phyloP scores from a whole-genome alignment of 2,888 invertebrate genomes.

The Xylocampa areola region DNA sequence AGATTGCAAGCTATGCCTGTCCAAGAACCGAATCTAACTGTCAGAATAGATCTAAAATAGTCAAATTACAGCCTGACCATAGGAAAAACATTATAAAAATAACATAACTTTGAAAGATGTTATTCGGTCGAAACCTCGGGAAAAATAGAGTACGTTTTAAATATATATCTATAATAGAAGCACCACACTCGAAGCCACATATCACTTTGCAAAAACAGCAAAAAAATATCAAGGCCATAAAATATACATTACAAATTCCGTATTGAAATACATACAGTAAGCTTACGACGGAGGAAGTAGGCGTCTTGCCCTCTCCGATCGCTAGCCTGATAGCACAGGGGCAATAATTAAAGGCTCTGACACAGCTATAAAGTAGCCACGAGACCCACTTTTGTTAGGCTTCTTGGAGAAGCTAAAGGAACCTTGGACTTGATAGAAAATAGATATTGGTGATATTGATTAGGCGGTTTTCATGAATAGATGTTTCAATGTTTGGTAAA shows the following conservation, averaged over 20 bases:
- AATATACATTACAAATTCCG: slow-evolving; percentile 50
- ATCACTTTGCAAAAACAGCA: slow-evolving; percentile 24
- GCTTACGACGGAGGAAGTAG: slow-evolving; percentile 72
- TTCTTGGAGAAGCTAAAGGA: slow-evolving; percentile 50
- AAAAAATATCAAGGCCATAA: slow-evolving; percentile 39
- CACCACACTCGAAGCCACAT: slow-evolving; percentile 2
- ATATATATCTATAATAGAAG: too few relatives aligned
- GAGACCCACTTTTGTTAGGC: slow-evolving; percentile 58
- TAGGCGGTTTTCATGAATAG: too few relatives aligned
- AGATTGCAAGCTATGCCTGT: too few relatives aligned
- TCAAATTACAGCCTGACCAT: too few relatives aligned
- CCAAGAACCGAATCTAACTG: too few relatives aligned
- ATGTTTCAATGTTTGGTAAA: too few relatives aligned
- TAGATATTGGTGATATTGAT: neutral
- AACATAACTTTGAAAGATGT: too few relatives aligned
- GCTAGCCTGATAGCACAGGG: slow-evolving; percentile 61
- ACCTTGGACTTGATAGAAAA: slow-evolving; percentile 23
- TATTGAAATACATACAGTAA: slow-evolving; percentile 65
- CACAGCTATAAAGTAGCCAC: slow-evolving; percentile 65
- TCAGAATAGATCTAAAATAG: too few relatives aligned
- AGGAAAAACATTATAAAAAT: too few relatives aligned
- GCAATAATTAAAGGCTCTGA: slow-evolving; percentile 77
- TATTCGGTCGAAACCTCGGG: too few relatives aligned
- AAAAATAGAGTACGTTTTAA: too few relatives aligned
- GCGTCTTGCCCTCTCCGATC: slow-evolving; percentile 71